Conservation (phyloP, 2,113 vertebrate genomes). For the Sisor rabdophorus region DNA sequence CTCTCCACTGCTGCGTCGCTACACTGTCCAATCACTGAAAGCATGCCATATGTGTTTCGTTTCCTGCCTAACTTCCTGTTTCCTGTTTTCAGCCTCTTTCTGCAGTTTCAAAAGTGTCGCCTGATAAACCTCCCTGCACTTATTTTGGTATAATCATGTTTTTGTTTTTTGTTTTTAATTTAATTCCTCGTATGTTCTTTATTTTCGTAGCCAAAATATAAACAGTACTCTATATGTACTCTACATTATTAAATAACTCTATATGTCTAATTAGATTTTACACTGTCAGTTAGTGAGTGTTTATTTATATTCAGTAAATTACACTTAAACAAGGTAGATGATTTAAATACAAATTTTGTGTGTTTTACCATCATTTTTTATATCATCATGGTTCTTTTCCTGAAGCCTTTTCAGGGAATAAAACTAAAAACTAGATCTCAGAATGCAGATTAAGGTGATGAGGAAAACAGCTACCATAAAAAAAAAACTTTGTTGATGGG, state of each 20-base stretch:
- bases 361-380: background rate
- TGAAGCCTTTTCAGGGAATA: background rate
- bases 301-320: background rate
- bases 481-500: background rate
- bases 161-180: background rate
- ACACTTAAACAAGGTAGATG: background rate
- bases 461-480: background rate
- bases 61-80: conserved; percentile 73
- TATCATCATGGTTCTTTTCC: background rate
- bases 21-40: conserved; percentile 26
- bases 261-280: background rate
- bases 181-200: too few species aligned
- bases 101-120: conserved; percentile 34
- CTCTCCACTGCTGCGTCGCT: conserved; percentile 9
- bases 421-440: background rate
- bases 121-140: conserved; percentile 8
- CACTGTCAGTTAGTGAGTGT: background rate
- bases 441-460: background rate
- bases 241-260: too few species aligned
- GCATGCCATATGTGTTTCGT: conserved; percentile 65
- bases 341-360: background rate
- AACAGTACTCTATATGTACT: too few species aligned
- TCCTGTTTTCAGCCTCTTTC: conserved; percentile 54
- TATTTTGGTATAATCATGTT: background rate
- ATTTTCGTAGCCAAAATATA: too few species aligned